Evolutionary conservation across 2,113 vertebrate genomes (phyloP).

Genomic region (Grus americana): DNA sequence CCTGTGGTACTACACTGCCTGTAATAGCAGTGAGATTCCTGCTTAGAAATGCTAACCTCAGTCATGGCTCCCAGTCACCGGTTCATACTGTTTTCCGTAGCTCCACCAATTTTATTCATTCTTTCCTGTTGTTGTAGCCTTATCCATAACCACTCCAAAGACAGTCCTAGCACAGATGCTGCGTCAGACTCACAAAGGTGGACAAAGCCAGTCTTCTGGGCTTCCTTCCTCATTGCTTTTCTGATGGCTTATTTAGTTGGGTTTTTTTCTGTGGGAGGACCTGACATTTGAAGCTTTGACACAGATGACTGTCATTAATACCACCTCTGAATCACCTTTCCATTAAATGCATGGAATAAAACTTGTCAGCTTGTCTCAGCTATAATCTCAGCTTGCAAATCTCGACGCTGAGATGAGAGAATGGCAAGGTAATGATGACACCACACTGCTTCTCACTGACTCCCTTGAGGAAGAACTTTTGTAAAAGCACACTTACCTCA

Average conservation of each 20-base stretch:
- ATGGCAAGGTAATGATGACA: neutral
- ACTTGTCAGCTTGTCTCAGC: conserved; percentile 6
- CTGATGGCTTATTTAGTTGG: neutral
- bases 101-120: neutral
- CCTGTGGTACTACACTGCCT: neutral
- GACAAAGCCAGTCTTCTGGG: neutral
- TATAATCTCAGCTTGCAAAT: conserved; percentile 11
- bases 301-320: neutral
- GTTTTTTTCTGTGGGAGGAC: neutral
- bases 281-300: neutral
- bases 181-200: neutral
- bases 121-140: neutral
- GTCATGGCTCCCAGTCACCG: neutral
- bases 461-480: neutral
- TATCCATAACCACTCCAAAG: neutral
- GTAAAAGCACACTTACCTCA: neutral
- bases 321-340: neutral
- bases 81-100: neutral
- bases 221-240: neutral
- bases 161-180: neutral
- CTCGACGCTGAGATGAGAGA: neutral
- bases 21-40: neutral
- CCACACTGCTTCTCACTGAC: neutral
- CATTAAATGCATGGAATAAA: neutral
- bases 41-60: neutral